These are phyloP conservation scores for Leptobrachium leishanense DNA, from an alignment of 2,113 vertebrate species.

Conservation along the genomic window DNA sequence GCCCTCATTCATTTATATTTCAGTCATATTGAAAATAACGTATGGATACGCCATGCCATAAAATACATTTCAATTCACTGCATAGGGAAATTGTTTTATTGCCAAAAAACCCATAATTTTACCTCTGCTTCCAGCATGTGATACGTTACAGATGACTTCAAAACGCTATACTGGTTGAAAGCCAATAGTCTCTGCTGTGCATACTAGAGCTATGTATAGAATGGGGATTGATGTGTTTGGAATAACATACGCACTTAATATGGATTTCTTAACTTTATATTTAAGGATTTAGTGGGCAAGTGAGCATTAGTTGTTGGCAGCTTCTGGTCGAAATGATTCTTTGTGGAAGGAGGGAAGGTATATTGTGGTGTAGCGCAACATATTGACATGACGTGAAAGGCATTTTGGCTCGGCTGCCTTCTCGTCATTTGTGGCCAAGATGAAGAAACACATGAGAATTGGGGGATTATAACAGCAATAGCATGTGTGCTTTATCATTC, in stretches of 20 bases:
- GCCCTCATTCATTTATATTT: slow-evolving; percentile 7
- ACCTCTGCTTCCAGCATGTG: slow-evolving; percentile 29
- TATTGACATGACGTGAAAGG: not conserved
- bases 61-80: too few species aligned
- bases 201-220: not conserved
- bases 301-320: not conserved
- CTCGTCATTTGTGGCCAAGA: too few species aligned
- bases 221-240: slow-evolving; percentile 6
- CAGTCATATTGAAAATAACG: not conserved
- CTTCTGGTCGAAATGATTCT: not conserved
- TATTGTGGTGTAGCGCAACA: not conserved
- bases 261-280: slow-evolving; percentile 3
- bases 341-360: not conserved
- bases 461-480: too few species aligned
- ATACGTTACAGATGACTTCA: slow-evolving; percentile 30
- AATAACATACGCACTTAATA: slow-evolving; percentile 9
- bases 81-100: too few species aligned
- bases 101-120: slow-evolving; percentile 8
- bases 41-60: too few species aligned
- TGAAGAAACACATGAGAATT: too few species aligned
- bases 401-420: not conserved
- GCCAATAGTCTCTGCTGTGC: not conserved
- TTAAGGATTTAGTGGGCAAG: not conserved
- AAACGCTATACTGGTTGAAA: not conserved
- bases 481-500: too few species aligned